Conservation (phyloP, 2,888 invertebrate genomes). For the Apomyelois bistriatella region DNA sequence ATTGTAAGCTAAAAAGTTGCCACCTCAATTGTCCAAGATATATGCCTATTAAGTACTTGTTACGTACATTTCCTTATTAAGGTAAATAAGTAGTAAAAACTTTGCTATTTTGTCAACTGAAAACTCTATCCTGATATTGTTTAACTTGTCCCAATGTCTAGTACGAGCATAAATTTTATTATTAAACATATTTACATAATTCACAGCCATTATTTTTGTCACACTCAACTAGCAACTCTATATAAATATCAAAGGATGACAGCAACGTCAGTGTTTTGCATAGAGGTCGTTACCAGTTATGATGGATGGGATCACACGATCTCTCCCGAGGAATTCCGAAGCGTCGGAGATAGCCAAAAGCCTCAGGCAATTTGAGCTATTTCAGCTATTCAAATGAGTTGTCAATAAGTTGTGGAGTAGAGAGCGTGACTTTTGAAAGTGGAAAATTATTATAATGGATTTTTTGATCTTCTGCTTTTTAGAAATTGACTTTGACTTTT, state of each 20-base stretch:
- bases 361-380: constrained; percentile 44
- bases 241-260: constrained; percentile 41
- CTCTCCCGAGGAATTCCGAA: constrained; percentile 41
- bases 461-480: neutral
- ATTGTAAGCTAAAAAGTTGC: too few relatives aligned
- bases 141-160: too few relatives aligned
- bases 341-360: constrained; percentile 33
- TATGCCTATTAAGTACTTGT: too few relatives aligned
- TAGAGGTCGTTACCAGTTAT: constrained; percentile 64
- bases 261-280: constrained; percentile 61
- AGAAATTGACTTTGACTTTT: too few relatives aligned
- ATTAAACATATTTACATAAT: too few relatives aligned
- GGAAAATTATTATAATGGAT: constrained; percentile 8
- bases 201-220: neutral
- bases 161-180: too few relatives aligned
- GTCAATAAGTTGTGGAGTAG: constrained; percentile 47
- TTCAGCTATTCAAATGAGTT: constrained; percentile 64
- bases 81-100: too few relatives aligned
- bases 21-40: too few relatives aligned
- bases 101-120: too few relatives aligned
- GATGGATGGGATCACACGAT: constrained; percentile 55
- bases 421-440: constrained; percentile 8
- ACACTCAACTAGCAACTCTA: constrained; percentile 27
- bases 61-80: too few relatives aligned
- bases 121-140: too few relatives aligned